A percentile compares a stretch with the other conserved stretches of the same genome.
Conservation (phyloP, 2,113 vertebrate species). For the Oceanites oceanicus region DNA sequence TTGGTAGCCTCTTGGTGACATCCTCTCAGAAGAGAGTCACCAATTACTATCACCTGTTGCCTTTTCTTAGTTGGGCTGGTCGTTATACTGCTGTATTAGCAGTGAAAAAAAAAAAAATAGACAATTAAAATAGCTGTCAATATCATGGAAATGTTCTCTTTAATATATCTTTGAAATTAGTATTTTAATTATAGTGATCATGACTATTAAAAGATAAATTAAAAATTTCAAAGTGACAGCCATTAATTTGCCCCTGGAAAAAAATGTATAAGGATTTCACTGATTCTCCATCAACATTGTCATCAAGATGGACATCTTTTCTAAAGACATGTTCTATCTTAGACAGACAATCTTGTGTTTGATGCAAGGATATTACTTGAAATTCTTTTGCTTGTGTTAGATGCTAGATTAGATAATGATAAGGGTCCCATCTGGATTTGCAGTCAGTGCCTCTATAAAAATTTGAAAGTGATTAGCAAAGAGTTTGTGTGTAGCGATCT, state of each 20-base stretch:
- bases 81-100: background rate
- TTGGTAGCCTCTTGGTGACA: too few species aligned
- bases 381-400: background rate
- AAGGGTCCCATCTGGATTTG: background rate
- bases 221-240: background rate
- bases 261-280: background rate
- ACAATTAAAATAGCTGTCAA: background rate
- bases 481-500: background rate
- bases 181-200: background rate
- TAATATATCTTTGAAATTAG: background rate
- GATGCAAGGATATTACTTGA: background rate
- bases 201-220: background rate
- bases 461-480: background rate
- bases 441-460: background rate
- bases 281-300: background rate
- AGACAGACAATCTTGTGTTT: background rate
- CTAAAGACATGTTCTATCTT: background rate
- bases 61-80: too few species aligned
- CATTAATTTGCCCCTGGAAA: background rate
- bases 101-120: background rate
- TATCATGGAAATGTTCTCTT: background rate
- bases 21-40: too few species aligned
- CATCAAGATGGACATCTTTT: background rate
- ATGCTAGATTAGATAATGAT: background rate
- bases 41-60: too few species aligned